A percentile compares a stretch with the other conserved stretches of the same genome.
These are phyloP conservation scores for Antrozous pallidus DNA, from an alignment of 2,797 vertebrate species.

Conservation along the genomic window DNA sequence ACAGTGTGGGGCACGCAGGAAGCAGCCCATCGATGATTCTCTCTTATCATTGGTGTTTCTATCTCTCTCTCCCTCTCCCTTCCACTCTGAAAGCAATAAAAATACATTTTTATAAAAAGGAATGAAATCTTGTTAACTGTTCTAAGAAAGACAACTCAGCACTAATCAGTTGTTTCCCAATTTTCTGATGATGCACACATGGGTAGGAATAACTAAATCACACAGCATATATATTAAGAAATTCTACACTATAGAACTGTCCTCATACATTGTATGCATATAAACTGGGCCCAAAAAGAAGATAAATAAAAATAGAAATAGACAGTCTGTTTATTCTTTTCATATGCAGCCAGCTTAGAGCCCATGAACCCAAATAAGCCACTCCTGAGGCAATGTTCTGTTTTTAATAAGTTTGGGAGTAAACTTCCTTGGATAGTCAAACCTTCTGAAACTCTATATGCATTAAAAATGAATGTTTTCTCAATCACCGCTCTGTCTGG, in stretches of 20 bases:
- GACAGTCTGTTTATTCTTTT: neutral
- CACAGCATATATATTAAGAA: neutral
- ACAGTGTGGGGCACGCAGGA: no score
- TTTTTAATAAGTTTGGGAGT: neutral
- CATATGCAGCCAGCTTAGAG: neutral
- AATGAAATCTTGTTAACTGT: neutral
- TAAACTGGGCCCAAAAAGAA: neutral
- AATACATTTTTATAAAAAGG: no score
- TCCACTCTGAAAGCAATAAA: no score
- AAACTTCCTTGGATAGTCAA: conserved; percentile 50
- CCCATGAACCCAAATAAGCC: neutral
- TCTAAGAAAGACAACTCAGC: neutral
- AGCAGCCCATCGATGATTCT: no score
- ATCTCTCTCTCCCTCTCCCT: no score
- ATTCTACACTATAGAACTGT: neutral
- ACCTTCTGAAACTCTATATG: neutral
- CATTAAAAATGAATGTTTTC: conserved; percentile 56
- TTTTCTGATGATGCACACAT: neutral
- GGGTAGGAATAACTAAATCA: neutral
- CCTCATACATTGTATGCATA: neutral
- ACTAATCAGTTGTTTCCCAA: neutral
- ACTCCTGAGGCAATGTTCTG: neutral
- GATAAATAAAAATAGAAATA: neutral
- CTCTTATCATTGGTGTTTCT: no score
- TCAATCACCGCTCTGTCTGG: neutral